phyloP scores from a whole-genome alignment of 2,797 vertebrate genomes.

The Lepilemur septentrionalis region DNA sequence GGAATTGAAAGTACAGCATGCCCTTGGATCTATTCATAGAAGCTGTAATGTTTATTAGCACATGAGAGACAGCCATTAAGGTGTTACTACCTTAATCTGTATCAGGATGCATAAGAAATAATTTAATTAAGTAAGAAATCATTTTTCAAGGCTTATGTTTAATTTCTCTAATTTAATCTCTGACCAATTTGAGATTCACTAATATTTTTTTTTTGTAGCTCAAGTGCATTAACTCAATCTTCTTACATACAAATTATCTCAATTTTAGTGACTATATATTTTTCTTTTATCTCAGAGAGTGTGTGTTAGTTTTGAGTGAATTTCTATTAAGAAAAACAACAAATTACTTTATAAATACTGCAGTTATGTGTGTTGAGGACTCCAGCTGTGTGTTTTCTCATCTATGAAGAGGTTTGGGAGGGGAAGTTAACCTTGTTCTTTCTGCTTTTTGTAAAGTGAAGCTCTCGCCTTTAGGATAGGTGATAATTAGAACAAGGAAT shows the following conservation, averaged over 20 bases:
- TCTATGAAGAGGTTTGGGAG: constrained; percentile 55
- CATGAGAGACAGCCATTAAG: not conserved
- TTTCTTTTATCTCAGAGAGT: not conserved
- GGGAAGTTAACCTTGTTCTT: constrained; percentile 62
- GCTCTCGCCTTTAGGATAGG: constrained; percentile 53
- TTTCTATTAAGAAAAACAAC: constrained; percentile 45
- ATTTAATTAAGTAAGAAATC: constrained; percentile 36
- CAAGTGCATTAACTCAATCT: not conserved
- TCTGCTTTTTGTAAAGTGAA: constrained; percentile 46
- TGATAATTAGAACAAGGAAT: constrained; percentile 73
- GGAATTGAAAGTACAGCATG: constrained; percentile 26
- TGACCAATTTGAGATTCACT: constrained; percentile 8
- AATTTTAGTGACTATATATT: not conserved
- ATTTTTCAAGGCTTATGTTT: not conserved
- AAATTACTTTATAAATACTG: constrained; percentile 61
- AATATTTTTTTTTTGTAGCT: not conserved
- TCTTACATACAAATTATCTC: not conserved
- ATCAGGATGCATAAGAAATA: not conserved
- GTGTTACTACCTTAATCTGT: not conserved
- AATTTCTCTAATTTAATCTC: not conserved
- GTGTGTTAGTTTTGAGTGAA: constrained; percentile 40
- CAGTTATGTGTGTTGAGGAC: not conserved
- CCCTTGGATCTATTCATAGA: constrained; percentile 50
- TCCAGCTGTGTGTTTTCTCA: constrained; percentile 72
- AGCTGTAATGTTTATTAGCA: not conserved